Evolutionary conservation across 2,888 invertebrate species (phyloP), one percentile per base, ranked within the genome.

Genomic region (Agapostemon virescens): DNA sequence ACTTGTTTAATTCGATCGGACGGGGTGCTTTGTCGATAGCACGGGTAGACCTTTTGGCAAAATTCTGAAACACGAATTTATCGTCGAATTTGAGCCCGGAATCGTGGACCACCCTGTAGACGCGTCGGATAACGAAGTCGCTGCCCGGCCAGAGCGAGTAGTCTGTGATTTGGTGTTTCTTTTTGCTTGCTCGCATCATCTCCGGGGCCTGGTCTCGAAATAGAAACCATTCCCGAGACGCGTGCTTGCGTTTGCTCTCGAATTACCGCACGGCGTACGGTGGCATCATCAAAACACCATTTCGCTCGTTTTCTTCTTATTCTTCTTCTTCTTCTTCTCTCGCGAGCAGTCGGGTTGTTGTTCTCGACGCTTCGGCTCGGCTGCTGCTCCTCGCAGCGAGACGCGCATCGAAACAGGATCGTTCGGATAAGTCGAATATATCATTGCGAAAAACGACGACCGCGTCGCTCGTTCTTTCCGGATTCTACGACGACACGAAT

Each of bases 201-300:
- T 36, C 23, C 36, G 45, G 26, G 45, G 26, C 17, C 55, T 9
- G 67, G 26, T 23, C 64, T 38, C 17, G 45, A 74, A 77, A 74
- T 74, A 77, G 77, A 74, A 68, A 49, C 63, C 49, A 40, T 68
- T 42, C 11, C 40, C 68, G 61, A 26, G 33, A 55, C 49, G 49
- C 17, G 26, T 52, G 20, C 36, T 63, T 23, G 73, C 33, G 49
- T 69, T 69, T 64, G 52, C n/a, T 75, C 52, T 77, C 63, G 63
- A 69, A 63, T 74, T 77, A 64, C 74, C 6, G 17, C 74, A 77
- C 33, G 42, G 33, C 30, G 20, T 20, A 33, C 33, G 33, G 61
- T 61, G 61, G n/a, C 11, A 40, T 13, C 63, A 15, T 45, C 67
- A 40, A 68, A 73, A 45, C 45, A 17, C 15, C 15, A 36, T 69